A percentile compares a stretch with the other conserved stretches of the same genome.
Evolutionary conservation across 2,113 vertebrate species (phyloP).

Genomic region (Erythrocercus mccallii): DNA sequence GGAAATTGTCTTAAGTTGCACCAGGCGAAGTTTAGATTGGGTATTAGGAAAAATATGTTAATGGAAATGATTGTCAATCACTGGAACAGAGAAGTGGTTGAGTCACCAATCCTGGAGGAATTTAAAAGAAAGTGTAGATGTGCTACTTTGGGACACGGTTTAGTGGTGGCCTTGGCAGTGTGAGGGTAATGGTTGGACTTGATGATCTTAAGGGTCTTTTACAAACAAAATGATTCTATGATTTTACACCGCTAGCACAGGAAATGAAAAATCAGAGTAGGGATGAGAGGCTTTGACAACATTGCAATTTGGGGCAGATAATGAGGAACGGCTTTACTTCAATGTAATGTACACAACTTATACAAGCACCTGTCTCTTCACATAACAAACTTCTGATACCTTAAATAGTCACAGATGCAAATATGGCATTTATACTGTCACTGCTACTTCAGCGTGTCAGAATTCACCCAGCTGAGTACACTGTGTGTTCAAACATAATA

Average conservation of each 20-base stretch:
- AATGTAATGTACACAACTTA: background rate
- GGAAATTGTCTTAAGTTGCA: background rate
- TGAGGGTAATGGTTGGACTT: background rate
- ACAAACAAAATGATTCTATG: background rate
- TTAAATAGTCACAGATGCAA: background rate
- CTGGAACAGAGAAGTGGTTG: background rate
- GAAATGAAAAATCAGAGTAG: background rate
- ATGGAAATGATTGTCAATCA: background rate
- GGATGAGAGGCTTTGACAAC: background rate
- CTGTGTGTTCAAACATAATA: background rate
- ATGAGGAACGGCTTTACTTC: background rate
- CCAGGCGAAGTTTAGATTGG: background rate
- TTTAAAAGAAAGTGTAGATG: background rate
- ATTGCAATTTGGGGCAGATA: background rate
- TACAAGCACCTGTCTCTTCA: background rate
- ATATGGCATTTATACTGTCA: background rate
- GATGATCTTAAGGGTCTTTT: background rate
- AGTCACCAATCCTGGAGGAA: background rate
- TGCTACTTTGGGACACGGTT: background rate
- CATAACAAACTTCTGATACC: background rate
- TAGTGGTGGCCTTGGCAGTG: background rate
- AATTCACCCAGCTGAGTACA: background rate
- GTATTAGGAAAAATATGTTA: background rate
- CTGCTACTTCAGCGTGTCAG: background rate
- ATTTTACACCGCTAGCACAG: background rate